A percentile compares a stretch with the other conserved stretches of the same genome.
Evolutionary conservation across 92 coral and sea anemone genomes (phyloP).

Genomic region (Zoanthus solanderi): DNA sequence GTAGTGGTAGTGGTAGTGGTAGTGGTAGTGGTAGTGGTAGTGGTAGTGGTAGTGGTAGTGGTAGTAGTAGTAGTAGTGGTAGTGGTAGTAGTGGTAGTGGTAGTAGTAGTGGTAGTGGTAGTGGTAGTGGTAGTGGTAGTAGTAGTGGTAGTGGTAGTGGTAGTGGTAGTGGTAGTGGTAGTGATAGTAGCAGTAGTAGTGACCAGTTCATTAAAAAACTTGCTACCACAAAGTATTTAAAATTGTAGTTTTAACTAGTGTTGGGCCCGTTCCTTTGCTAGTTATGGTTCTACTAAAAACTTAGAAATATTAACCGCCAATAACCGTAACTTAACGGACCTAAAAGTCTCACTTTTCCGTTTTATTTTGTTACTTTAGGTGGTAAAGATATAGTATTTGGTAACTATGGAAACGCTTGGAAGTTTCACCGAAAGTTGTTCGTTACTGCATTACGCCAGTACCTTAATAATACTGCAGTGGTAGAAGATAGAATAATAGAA

Average conservation of each 20-base stretch:
- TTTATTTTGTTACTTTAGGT: constrained; percentile 32
- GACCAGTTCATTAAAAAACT: too few species aligned
- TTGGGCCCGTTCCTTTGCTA: too few species aligned
- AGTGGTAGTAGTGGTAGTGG: not conserved
- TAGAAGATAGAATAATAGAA: constrained; percentile 46
- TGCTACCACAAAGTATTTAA: too few species aligned
- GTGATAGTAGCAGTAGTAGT: too few species aligned
- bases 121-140: not conserved
- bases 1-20: too few species aligned
- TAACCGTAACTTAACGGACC: too few species aligned
- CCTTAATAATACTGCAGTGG: constrained; percentile 47
- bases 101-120: not conserved
- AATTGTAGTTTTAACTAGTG: too few species aligned
- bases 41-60: not conserved
- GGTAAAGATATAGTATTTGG: constrained; percentile 68
- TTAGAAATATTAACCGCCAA: too few species aligned
- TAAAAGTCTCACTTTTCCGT: not conserved
- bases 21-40: too few species aligned
- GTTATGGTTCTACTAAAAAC: too few species aligned
- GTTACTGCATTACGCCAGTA: constrained; percentile 62
- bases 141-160: not conserved
- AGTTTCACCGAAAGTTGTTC: constrained; percentile 64
- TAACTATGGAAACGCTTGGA: constrained; percentile 61
- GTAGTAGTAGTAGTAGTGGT: not conserved
- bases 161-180: too few species aligned